phyloP scores from a whole-genome alignment of 2,888 invertebrate genomes.

The Strigamia crassipes region DNA sequence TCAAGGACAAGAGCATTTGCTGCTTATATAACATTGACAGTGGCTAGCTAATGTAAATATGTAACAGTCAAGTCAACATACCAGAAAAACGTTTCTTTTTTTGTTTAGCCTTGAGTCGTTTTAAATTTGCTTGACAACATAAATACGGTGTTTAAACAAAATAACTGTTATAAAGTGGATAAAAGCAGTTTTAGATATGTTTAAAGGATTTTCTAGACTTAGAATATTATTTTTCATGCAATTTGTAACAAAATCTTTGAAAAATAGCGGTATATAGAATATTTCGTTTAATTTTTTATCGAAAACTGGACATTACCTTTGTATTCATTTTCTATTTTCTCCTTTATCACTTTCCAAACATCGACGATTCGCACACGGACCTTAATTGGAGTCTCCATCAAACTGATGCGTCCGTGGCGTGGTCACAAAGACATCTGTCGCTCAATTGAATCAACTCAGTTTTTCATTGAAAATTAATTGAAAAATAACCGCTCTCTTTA shows the following conservation, averaged over 20 bases:
- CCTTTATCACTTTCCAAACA: neutral
- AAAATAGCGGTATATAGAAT: too few relatives aligned
- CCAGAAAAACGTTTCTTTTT: neutral
- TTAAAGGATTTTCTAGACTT: too few relatives aligned
- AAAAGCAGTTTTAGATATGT: too few relatives aligned
- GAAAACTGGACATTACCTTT: neutral
- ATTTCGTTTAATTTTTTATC: neutral
- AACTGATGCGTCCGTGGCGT: neutral
- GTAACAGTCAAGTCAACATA: slow-evolving; percentile 1
- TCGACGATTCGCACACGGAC: neutral
- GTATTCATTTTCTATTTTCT: neutral
- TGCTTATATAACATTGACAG: neutral
- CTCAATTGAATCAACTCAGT: neutral
- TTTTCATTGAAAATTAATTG: neutral
- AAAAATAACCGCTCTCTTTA: neutral
- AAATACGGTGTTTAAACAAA: too few relatives aligned
- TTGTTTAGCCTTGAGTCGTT: neutral
- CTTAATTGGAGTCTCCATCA: slow-evolving; percentile 14
- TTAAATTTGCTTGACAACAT: too few relatives aligned
- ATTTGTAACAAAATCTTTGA: too few relatives aligned
- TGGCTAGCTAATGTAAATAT: neutral
- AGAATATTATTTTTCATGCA: too few relatives aligned
- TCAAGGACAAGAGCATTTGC: neutral
- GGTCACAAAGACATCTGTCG: neutral
- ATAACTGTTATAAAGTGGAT: too few relatives aligned